These are phyloP conservation scores for Megaustenia siamemsis DNA, from an alignment of 2,888 invertebrate species.

Conservation along the genomic window DNA sequence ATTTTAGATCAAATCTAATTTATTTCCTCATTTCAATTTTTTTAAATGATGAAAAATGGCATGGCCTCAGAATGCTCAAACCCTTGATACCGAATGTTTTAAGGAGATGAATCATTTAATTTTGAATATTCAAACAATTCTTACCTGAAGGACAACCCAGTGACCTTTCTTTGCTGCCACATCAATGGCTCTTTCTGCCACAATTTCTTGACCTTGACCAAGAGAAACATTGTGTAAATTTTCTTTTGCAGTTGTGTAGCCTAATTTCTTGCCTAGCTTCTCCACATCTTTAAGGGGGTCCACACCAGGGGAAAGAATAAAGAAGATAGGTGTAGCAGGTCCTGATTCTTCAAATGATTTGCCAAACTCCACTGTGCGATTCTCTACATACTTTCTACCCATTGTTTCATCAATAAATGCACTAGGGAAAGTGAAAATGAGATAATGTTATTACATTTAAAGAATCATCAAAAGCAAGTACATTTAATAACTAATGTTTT, in stretches of 20 bases:
- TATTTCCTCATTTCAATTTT: no score
- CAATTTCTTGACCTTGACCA: slow-evolving; percentile 95
- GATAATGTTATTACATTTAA: neutral
- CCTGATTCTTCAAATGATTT: slow-evolving; percentile 97
- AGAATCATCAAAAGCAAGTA: no score
- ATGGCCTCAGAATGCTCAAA: no score
- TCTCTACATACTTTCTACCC: slow-evolving; percentile 93
- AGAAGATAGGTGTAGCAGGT: slow-evolving; percentile 95
- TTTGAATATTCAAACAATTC: neutral
- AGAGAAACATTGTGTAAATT: slow-evolving; percentile 97
- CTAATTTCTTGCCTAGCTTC: slow-evolving; percentile 89
- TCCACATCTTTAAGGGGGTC: slow-evolving; percentile 98
- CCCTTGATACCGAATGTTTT: no score
- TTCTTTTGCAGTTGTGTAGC: slow-evolving; percentile 87
- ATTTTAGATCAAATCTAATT: no score
- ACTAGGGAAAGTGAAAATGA: slow-evolving; percentile 82
- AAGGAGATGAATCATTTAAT: neutral
- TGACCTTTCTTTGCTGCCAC: slow-evolving; percentile 91
- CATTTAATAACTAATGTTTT: no score
- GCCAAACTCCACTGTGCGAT: slow-evolving; percentile 92
- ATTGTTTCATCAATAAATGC: slow-evolving; percentile 96
- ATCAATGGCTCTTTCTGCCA: slow-evolving; percentile 96
- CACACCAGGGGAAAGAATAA: slow-evolving; percentile 97
- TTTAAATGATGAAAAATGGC: no score
- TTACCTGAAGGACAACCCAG: slow-evolving; percentile 94